Conservation (phyloP, 2,888 invertebrate species). For the Ctenicera cuprea region DNA sequence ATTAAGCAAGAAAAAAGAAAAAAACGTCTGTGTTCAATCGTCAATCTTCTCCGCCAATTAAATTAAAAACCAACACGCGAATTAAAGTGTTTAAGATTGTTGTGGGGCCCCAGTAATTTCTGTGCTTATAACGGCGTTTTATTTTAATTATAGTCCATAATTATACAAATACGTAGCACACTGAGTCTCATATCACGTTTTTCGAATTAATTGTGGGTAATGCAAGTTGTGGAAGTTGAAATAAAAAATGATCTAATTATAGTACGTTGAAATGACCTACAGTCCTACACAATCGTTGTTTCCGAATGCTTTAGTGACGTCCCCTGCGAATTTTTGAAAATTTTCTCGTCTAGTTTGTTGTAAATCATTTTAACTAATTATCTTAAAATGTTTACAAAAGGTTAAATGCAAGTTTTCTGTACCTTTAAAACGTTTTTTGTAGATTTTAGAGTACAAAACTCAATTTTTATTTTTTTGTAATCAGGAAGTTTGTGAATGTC, state of each 20-base stretch:
- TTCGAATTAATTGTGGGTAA: slow-evolving; percentile 18
- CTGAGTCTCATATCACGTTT: slow-evolving; percentile 4
- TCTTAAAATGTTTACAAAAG: too few species aligned
- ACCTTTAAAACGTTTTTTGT: too few species aligned
- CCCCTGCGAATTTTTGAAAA: too few species aligned
- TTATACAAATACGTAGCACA: slow-evolving; percentile 11
- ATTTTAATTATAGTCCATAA: slow-evolving; percentile 9
- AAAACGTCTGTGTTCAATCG: slow-evolving; percentile 4
- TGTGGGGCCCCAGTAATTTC: slow-evolving; percentile 12
- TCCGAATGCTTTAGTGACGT: too few species aligned
- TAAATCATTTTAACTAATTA: too few species aligned
- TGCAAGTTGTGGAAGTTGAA: slow-evolving; percentile 1
- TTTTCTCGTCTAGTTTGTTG: too few species aligned
- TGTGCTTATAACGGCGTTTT: slow-evolving; percentile 15
- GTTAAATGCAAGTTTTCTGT: too few species aligned
- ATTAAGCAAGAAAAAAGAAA: background rate
- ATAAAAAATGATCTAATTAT: too few species aligned
- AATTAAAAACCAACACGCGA: slow-evolving; percentile 28
- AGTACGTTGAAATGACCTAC: too few species aligned
- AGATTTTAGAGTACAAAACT: too few species aligned
- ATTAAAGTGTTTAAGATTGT: slow-evolving; percentile 25
- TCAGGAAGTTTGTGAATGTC: too few species aligned
- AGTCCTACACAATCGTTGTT: background rate
- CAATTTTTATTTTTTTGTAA: too few species aligned
- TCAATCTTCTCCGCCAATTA: slow-evolving; percentile 18